Base-by-base conservation (phyloP, 2,113 vertebrate species). In the Istiophorus platypterus region DNA sequence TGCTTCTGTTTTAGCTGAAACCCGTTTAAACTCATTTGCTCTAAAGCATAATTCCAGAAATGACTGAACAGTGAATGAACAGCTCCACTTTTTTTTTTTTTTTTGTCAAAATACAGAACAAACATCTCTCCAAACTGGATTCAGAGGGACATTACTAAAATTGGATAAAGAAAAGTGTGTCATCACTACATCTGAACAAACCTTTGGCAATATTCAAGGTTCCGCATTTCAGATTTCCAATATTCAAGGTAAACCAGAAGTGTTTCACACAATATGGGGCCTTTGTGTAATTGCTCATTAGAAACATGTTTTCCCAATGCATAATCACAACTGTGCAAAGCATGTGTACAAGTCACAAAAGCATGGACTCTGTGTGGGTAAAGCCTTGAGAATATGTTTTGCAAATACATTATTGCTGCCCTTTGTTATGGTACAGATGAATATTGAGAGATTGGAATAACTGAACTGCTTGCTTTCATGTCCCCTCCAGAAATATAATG, bases 11-110 rank as follows among this genome's bases (percentile, higher is more conserved):
- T 18, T 8, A 34, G 65, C 64, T 20, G 3, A 74, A 52, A 54
- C 26, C 20, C 13, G 34, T 15, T 14, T n/a, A 76, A 64, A 54
- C 3, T 9, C 1, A n/a, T 63, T 22, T 78, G 13, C 26, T 41
- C 15, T 64, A 26, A 54, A 56, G 59, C 37, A 68, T 41, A 31
- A 71, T 65, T 29, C 70, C 37, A 54, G 5, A 74, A 58, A 78
- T 54, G 49, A 70, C 24, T 68, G 14, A 76, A 24, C 39, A 65
- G 34, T 13, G n/a, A n/a, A n/a, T n/a, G n/a, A n/a, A 27, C 20
- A 17, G 29, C 42, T 72, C n/a, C 27, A 39, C 7, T 63, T 27
- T 2, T 9, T 13, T 15, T 41, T 8, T 49, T 37, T 24, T 24
- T 54, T 75, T 65, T n/a, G 4, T 45, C 12, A 37, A 62, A 29